Evolutionary conservation across 2,113 vertebrate genomes (phyloP), one percentile per base, ranked within the genome.

Genomic region (Campylomormyrus numenius): DNA sequence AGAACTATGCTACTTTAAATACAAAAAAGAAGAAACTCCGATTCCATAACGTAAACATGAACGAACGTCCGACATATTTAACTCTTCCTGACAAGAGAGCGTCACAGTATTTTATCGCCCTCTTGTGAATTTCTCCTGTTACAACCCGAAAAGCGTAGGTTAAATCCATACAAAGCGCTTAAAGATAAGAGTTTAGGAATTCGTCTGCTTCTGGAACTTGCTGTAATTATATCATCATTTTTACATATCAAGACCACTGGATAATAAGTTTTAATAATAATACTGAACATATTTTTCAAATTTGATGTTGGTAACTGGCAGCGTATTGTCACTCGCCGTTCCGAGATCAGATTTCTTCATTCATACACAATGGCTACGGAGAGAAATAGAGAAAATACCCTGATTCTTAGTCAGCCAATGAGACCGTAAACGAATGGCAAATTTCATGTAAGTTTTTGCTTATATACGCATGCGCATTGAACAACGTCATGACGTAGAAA

Each of bases 61-160:
- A 17, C 24, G 9, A 11, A 31, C 9, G 17, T 27, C 48, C 21
- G 48, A 80, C 10, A 46, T 45, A 85, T 48, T 85, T 45, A 80
- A 80, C 15, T 15, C 10, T 39, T 77, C 31, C 31, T 17, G 31
- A 80, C 15, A 42, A 42, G 1, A 42, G 74, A 80, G 19, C 49
- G 84, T 27, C n/a, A 8, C 19, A 39, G 50, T 84, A 19, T 31
- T 89, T 56, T 56, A 42, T 46, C 88, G 70, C 74, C 88, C 70
- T 89, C 88, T 89, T 83, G 74, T 89, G 88, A 49, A 84, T 42
- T 42, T 56, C 21, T 21, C 27, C 88, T 53, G 35, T 84, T 56
- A 80, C 74, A 80, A 80, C 74, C 15, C 3, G 35, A 80, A 42
- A 74, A 27, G 11, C 31, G 66, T 74, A 74, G 11, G 10, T 31